Conservation (phyloP, 1,140 invertebrate species). For the Aricia agestis region DNA sequence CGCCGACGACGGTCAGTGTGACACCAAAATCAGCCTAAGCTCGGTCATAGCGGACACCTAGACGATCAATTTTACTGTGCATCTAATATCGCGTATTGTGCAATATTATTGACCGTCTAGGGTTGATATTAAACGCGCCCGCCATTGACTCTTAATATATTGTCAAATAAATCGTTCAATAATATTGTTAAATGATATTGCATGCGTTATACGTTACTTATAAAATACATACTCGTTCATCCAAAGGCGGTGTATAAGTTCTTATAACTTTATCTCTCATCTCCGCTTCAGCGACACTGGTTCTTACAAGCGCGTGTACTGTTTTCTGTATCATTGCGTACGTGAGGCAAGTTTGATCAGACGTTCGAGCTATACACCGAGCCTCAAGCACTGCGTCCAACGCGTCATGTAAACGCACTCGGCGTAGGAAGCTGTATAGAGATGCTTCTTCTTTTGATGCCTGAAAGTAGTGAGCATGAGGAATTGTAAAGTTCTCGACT, state of each 20-base stretch:
- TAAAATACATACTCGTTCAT: constrained; percentile 31
- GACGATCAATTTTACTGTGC: too few species aligned
- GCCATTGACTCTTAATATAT: too few species aligned
- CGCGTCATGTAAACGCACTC: constrained; percentile 48
- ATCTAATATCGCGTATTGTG: too few species aligned
- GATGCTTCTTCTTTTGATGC: constrained; percentile 45
- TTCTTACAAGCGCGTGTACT: constrained; percentile 37
- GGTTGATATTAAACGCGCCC: too few species aligned
- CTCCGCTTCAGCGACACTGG: constrained; percentile 24
- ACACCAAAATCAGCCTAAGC: too few species aligned
- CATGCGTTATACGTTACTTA: too few species aligned
- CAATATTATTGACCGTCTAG: too few species aligned
- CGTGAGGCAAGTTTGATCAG: constrained; percentile 38
- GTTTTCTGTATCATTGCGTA: constrained; percentile 42
- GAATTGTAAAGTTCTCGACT: too few species aligned
- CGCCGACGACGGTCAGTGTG: too few species aligned
- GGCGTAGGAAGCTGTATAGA: constrained; percentile 49
- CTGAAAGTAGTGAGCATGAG: constrained; percentile 33
- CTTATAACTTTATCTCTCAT: constrained; percentile 29
- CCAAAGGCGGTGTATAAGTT: constrained; percentile 45
- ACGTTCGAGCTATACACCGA: constrained; percentile 47
- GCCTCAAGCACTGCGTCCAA: constrained; percentile 54
- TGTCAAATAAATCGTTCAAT: too few species aligned
- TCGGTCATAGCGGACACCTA: too few species aligned
- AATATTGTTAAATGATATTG: too few species aligned